A percentile compares a stretch with the other conserved stretches of the same genome.
phyloP scores from a whole-genome alignment of 2,888 invertebrate genomes.

The Rotaria socialis region DNA sequence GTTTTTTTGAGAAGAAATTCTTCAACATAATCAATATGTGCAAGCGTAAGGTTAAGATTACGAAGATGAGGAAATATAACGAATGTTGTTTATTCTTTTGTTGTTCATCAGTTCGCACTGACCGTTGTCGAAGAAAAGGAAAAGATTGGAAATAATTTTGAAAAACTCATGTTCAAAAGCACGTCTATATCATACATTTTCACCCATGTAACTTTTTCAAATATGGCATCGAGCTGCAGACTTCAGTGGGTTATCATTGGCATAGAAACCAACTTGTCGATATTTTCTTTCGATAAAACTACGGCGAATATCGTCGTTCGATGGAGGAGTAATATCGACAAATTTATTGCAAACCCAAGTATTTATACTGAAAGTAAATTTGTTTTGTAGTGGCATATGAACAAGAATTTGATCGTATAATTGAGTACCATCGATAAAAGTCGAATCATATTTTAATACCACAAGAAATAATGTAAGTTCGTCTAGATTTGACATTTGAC shows the following conservation, averaged over 20 bases:
- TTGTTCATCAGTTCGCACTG: no score
- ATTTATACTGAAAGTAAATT: not conserved
- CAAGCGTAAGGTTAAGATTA: no score
- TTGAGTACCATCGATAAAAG: not conserved
- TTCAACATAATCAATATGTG: no score
- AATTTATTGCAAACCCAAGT: not conserved
- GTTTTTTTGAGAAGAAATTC: no score
- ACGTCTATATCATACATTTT: not conserved
- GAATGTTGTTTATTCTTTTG: no score
- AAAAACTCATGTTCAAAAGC: not conserved
- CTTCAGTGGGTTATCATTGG: no score
- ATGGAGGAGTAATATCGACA: not conserved
- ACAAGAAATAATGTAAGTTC: not conserved
- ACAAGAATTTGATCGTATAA: not conserved
- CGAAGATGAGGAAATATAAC: no score
- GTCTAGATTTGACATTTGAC: not conserved
- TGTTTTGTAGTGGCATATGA: not conserved
- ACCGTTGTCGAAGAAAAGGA: no score
- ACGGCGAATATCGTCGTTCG: no score
- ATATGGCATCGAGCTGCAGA: not conserved
- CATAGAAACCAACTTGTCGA: no score
- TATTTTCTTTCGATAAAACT: no score
- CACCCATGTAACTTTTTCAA: not conserved
- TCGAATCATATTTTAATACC: not conserved
- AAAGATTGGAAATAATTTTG: not conserved